Percentiles rank a stretch among this genome's conserved stretches.
These are phyloP conservation scores for Galeopsomyia nigrocyanea DNA, from an alignment of 2,888 invertebrate species.

Conservation along the genomic window DNA sequence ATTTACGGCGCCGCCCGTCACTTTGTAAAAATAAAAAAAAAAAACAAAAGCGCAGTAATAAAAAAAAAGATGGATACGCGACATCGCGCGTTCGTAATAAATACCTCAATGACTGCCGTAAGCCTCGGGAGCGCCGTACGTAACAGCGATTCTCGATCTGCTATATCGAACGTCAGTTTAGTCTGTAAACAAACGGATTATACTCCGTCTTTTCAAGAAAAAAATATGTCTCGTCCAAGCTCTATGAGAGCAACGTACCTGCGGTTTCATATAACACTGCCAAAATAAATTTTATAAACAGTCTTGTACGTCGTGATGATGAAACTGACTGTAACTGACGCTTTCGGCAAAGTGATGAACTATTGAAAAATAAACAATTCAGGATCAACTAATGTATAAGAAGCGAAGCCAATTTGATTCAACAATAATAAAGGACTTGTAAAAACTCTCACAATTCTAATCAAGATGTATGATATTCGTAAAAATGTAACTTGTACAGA, in stretches of 20 bases:
- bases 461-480: too few species aligned
- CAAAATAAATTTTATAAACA: constrained; percentile 44
- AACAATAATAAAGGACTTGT: not conserved
- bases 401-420: too few species aligned
- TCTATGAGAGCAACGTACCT: constrained; percentile 25
- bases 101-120: constrained; percentile 66
- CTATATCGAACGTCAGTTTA: constrained; percentile 32
- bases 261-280: constrained; percentile 41
- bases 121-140: constrained; percentile 57
- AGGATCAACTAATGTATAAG: too few species aligned
- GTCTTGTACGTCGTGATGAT: constrained; percentile 21
- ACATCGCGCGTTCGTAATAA: constrained; percentile 62
- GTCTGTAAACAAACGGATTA: not conserved
- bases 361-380: too few species aligned
- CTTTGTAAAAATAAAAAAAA: constrained; percentile 45
- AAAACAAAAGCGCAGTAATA: constrained; percentile 28
- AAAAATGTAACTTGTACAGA: too few species aligned
- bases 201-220: constrained; percentile 1
- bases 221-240: constrained; percentile 36
- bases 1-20: constrained; percentile 57
- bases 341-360: not conserved
- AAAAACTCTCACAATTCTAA: not conserved
- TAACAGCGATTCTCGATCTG: constrained; percentile 1
- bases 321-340: constrained; percentile 33
- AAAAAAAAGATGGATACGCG: constrained; percentile 48